These are phyloP conservation scores for Cydia fagiglandana DNA, from an alignment of 1,140 invertebrate genomes.

Conservation along the genomic window DNA sequence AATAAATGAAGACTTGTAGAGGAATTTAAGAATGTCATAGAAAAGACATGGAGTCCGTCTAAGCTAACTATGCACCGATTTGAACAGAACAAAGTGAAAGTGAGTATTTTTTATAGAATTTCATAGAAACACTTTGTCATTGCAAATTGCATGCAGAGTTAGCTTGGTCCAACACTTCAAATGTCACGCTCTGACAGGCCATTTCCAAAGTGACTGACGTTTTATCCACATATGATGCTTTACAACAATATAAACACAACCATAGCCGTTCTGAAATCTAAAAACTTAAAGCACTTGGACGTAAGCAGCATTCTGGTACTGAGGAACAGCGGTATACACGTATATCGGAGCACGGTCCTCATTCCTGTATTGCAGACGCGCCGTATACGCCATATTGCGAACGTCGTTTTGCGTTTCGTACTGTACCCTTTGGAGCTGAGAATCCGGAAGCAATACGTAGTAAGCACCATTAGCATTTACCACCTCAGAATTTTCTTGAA, in stretches of 20 bases:
- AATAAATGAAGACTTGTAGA: no score
- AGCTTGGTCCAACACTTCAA: no score
- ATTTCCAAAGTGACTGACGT: no score
- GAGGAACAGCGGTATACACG: conserved; percentile 62
- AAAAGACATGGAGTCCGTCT: no score
- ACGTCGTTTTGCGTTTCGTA: conserved; percentile 69
- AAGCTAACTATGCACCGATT: no score
- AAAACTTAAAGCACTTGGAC: conserved; percentile 51
- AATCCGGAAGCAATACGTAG: conserved; percentile 63
- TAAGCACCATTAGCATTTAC: conserved; percentile 63
- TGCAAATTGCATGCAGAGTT: no score
- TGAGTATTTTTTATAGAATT: no score
- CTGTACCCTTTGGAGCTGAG: conserved; percentile 66
- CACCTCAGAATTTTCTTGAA: conserved; percentile 58
- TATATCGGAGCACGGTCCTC: conserved; percentile 67
- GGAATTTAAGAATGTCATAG: no score
- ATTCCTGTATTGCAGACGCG: conserved; percentile 63
- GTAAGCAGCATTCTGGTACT: conserved; percentile 64
- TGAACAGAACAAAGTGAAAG: no score
- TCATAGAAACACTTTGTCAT: no score
- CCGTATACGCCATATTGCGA: conserved; percentile 72
- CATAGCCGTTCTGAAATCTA: neutral
- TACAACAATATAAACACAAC: neutral
- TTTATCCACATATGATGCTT: no score
- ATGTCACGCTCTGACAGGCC: no score